A percentile compares a stretch with the other conserved stretches of the same genome.
Conservation (phyloP, 1,140 invertebrate genomes). For the Drosophila triauraria region DNA sequence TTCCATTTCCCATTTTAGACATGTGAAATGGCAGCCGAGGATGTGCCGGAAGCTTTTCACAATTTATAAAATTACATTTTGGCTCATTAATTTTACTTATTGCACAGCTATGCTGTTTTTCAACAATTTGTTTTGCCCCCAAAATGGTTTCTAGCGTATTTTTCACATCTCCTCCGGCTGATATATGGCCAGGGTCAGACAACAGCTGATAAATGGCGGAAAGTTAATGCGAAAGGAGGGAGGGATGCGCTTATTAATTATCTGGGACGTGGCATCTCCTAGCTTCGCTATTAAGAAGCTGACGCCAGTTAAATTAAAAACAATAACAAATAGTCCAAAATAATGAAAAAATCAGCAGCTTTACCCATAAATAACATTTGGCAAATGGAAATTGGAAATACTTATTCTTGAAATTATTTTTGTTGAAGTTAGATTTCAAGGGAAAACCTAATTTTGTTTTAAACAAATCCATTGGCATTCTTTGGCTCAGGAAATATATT, state of each 20-base stretch:
- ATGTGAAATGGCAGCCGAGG: constrained; percentile 37
- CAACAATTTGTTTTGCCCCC: constrained; percentile 72
- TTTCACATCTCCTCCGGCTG: constrained; percentile 54
- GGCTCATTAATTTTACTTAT: constrained; percentile 83
- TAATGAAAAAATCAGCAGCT: constrained; percentile 22
- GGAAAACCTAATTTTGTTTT: background rate
- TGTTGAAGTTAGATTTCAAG: background rate
- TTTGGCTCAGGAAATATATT: background rate
- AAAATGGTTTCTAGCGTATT: constrained; percentile 67
- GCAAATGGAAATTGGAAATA: constrained; percentile 2
- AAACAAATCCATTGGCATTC: too few relatives aligned
- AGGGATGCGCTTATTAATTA: constrained; percentile 60
- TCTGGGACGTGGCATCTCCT: constrained; percentile 12
- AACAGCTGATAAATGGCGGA: constrained; percentile 67
- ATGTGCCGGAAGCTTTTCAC: constrained; percentile 77
- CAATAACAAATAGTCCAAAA: constrained; percentile 64
- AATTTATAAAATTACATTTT: constrained; percentile 82
- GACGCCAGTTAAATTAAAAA: constrained; percentile 29
- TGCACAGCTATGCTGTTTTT: constrained; percentile 51
- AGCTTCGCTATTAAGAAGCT: constrained; percentile 18
- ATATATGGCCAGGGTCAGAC: constrained; percentile 63
- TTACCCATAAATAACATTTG: constrained; percentile 29
- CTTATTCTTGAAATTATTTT: background rate
- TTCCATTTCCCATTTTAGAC: constrained; percentile 42
- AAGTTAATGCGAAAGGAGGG: constrained; percentile 23